Base-by-base conservation (phyloP, 53 echinoderm and acorn worm genomes). In the Pentamera pediparva region DNA sequence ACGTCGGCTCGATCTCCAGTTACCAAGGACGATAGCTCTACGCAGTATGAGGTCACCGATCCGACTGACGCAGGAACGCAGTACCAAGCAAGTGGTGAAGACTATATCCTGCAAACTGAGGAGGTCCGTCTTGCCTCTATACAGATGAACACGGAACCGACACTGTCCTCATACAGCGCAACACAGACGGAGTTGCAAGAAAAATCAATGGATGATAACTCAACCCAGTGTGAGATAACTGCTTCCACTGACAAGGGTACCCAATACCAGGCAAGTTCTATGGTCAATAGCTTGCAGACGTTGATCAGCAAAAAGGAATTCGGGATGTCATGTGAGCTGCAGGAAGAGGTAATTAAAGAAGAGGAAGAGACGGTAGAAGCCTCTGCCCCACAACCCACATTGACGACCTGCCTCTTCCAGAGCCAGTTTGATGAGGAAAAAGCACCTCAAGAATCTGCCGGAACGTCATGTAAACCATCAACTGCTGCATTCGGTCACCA, bases 291-390 rank as follows among this genome's bases (percentile, higher is more conserved):
- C n/a, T n/a, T n/a, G n/a, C n/a, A n/a, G n/a, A n/a, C n/a, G n/a
- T n/a, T n/a, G n/a, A n/a, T n/a, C n/a, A n/a, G n/a, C n/a, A n/a
- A n/a, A n/a, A n/a, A n/a, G n/a, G n/a, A n/a, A n/a, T n/a, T n/a
- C n/a, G n/a, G n/a, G n/a, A n/a, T 67, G 13, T 67, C 67, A 43
- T 67, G 67, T 39, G 67, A 67, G 41, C 30, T 67, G 27, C 24
- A 67, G 15, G 27, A 67, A 40, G 27, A 27, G 17, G 67, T 43
- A n/a, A n/a, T n/a, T n/a, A n/a, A 29, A 27, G 45, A 43, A 37
- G 41, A 29, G 29, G 67, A 43, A 30, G 45, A 26, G 45, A 48
- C 45, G 9, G 25, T 28, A 26, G 67, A 43, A 67, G 45, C 45
- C 3, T 43, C 27, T 9, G 48, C 29, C 30, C 45, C 29, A 27